These are phyloP conservation scores for Folsomia candida DNA, from an alignment of 2,888 invertebrate genomes.

Conservation along the genomic window DNA sequence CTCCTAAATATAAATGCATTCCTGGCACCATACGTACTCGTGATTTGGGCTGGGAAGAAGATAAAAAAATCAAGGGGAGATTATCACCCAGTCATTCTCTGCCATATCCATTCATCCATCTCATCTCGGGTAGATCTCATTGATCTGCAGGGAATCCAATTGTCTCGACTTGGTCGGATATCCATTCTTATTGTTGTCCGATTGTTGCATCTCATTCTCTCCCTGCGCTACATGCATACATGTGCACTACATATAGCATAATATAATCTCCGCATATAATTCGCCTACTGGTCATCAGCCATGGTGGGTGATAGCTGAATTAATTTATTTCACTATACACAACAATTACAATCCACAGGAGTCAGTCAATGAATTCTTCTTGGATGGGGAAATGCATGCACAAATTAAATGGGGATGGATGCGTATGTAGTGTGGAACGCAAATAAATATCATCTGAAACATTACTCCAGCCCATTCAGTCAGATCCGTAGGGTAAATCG, in stretches of 20 bases:
- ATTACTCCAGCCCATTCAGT: too few species aligned
- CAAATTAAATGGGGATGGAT: neutral
- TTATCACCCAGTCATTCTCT: too few species aligned
- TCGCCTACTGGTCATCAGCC: neutral
- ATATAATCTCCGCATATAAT: neutral
- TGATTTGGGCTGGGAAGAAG: too few species aligned
- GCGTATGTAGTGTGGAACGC: neutral
- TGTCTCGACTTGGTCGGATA: neutral
- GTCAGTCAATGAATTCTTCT: neutral
- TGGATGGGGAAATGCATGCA: neutral
- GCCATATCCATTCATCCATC: too few species aligned
- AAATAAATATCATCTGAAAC: neutral
- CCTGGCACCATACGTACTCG: too few species aligned
- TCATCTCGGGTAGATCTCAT: neutral
- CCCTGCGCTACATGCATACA: neutral
- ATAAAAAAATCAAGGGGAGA: too few species aligned
- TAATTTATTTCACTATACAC: neutral
- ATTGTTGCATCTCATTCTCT: neutral
- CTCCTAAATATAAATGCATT: too few species aligned
- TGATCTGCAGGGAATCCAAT: neutral
- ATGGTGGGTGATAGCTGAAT: neutral
- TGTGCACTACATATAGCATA: neutral
- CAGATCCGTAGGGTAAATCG: neutral
- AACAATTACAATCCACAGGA: neutral
- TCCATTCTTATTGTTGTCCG: neutral